Evolutionary conservation across 2,113 vertebrate genomes (phyloP), one percentile per base, ranked within the genome.

Genomic region (Falcunculus frontatus): DNA sequence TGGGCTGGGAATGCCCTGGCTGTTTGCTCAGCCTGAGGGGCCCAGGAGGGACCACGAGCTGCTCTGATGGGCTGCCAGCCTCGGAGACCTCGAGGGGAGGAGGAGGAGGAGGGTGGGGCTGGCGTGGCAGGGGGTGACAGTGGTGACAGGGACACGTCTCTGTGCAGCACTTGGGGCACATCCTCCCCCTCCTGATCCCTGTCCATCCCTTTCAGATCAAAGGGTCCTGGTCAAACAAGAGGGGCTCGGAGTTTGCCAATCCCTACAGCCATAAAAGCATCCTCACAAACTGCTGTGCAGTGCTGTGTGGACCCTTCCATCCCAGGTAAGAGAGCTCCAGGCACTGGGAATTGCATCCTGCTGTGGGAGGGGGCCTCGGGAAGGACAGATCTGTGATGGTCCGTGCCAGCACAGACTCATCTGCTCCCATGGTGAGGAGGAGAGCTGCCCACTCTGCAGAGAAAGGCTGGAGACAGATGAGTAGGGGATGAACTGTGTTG

Each of bases 231-330:
- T 99, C 99, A 39, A 99, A 97, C 95, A 99, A 99, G 98, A 98
- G 98, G 90, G 98, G 98, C 25, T 97, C 98, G 1, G 99, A 99
- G 95, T 99, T 98, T 73, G 98, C 98, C 96, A 99, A 99, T 78
- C 99, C 99, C 32, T 99, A 99, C 98, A 99, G 98, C 97, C 98
- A 99, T 96, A 99, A 99, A 97, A 99, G 98, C 96, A 98, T 99
- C 81, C 96, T 99, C 93, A 98, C 98, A n/a, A 99, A 99, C 98
- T 99, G 99, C 97, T 99, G 99, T 82, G 98, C 97, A 13, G 99
- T 99, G 32, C 98, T 99, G 82, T 99, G 99, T 59, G 99, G 99
- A 11, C 99, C 99, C 1, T 98, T 99, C 97, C 98, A 99, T 29
- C 99, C 99, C 86, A 99, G 99, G 99, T 99, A 87, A 98, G 97